Percentiles rank a stretch among this genome's conserved stretches.
Evolutionary conservation across 1,140 invertebrate genomes (phyloP).

Genomic region (Ditylenchus dipsaci): DNA sequence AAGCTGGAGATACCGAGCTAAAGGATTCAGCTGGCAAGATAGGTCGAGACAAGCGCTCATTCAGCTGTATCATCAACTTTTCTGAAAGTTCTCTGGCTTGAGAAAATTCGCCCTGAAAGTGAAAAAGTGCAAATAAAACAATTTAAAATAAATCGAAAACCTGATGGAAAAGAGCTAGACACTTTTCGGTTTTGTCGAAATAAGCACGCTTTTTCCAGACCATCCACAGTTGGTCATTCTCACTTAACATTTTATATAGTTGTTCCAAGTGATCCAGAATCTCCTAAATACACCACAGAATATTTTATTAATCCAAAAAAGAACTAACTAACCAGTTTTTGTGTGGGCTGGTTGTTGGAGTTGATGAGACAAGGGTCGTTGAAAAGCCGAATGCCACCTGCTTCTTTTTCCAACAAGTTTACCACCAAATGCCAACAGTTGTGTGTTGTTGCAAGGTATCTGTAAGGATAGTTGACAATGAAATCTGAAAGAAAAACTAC

Average conservation of each 20-base stretch:
- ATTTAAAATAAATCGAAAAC: not conserved
- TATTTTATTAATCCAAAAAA: not conserved
- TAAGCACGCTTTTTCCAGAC: slow-evolving; percentile 25
- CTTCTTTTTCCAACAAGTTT: slow-evolving; percentile 14
- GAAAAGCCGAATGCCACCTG: slow-evolving; percentile 3
- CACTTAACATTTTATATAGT: slow-evolving; percentile 26
- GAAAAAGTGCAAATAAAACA: not conserved
- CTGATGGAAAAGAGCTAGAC: slow-evolving; percentile 24
- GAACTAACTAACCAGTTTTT: slow-evolving; percentile 25
- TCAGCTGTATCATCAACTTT: slow-evolving; percentile 25
- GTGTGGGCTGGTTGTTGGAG: slow-evolving; percentile 13
- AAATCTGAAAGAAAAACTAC: too few species aligned
- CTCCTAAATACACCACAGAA: slow-evolving; percentile 13
- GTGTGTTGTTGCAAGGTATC: slow-evolving; percentile 27
- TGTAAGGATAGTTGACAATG: too few species aligned
- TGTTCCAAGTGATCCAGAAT: slow-evolving; percentile 21
- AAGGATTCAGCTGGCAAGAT: slow-evolving; percentile 13
- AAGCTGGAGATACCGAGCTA: slow-evolving; percentile 11
- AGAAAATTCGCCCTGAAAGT: slow-evolving; percentile 15
- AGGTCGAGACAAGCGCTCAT: slow-evolving; percentile 15
- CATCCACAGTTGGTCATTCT: slow-evolving; percentile 22
- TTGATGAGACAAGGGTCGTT: slow-evolving; percentile 15
- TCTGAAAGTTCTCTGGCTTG: slow-evolving; percentile 25
- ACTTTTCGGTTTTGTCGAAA: slow-evolving; percentile 35
- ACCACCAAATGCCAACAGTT: slow-evolving; percentile 31